Base-by-base conservation (phyloP, 2,797 vertebrate genomes). In the Tarsius wallacei region DNA sequence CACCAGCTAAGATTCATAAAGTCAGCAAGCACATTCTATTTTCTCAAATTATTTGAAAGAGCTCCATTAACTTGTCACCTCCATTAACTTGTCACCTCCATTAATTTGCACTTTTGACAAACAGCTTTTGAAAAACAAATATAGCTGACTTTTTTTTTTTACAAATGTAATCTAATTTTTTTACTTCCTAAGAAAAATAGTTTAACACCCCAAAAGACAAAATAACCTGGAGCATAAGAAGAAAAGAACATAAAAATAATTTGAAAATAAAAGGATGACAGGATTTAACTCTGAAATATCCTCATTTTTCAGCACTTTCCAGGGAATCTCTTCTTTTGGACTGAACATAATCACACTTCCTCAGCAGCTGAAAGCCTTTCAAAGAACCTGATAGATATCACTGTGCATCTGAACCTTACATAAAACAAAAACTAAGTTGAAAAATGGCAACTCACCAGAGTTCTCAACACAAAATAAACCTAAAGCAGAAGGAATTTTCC, bases 51-150 rank as follows among this genome's bases (percentile, higher is more conserved):
- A 88, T 70, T 66, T 87, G 66, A 94, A 96, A 89, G 42, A 71
- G 85, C n/a, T 31, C 61, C 53, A 97, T 80, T 96, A 97, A 95
- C 49, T 91, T 90, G 92, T 94, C 66, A 91, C 74, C 86, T 93
- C 49, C 68, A 91, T 61, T 83, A 95, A 91, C 86, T 87, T 93
- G 91, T 96, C 63, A 80, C 82, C 36, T 93, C 59, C 63, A 85
- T 89, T 93, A 83, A 94, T 81, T 87, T 91, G 82, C 86, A 82
- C 74, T 97, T 97, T 96, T 95, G 36, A 94, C 51, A 86, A 94
- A 90, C 13, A 91, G 96, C 24, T 92, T 93, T 92, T 90, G 51
- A 71, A 55, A 94, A 73, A 74, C 47, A 93, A 96, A 96, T n/a
- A 91, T 1, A 92, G 70, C 49, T 97, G 81, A 42, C 59, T 33